These are phyloP conservation scores for Stenoptilia bipunctidactyla DNA, from an alignment of 2,888 invertebrate species.

Conservation along the genomic window DNA sequence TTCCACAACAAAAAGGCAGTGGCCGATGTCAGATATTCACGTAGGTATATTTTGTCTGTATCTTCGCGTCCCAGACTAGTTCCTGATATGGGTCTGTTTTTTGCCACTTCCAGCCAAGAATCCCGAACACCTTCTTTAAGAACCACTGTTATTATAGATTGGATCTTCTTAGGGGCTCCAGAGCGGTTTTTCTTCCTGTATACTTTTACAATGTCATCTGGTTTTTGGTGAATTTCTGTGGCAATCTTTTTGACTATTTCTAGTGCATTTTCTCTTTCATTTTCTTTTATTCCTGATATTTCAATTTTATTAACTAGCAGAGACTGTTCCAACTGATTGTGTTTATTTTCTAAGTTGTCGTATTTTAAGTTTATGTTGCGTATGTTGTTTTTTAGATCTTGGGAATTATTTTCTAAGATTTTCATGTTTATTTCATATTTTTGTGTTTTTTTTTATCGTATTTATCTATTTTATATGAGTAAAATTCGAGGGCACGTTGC, in stretches of 20 bases:
- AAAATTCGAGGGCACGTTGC: slow-evolving; percentile 6
- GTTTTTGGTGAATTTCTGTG: not conserved
- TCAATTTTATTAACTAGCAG: slow-evolving; percentile 4
- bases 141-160: not conserved
- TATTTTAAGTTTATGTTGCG: slow-evolving; percentile 9
- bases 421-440: slow-evolving; percentile 9
- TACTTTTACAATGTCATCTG: not conserved
- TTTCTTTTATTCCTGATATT: slow-evolving; percentile 6
- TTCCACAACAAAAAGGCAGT: slow-evolving; percentile 10
- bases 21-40: slow-evolving; percentile 6
- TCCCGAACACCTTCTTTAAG: slow-evolving; percentile 3
- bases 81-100: not conserved
- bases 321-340: slow-evolving; percentile 9
- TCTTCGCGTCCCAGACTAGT: not conserved
- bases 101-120: slow-evolving; percentile 6
- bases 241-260: not conserved
- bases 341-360: slow-evolving; percentile 10
- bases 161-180: not conserved
- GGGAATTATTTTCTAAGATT: slow-evolving; percentile 10
- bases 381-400: slow-evolving; percentile 8
- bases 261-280: slow-evolving; percentile 1
- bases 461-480: slow-evolving; percentile 9
- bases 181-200: not conserved
- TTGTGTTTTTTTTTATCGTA: slow-evolving; percentile 4
- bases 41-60: slow-evolving; percentile 3